Conservation (phyloP, 37 sponge, comb jelly and placozoan species). For the Hormiphora californensis region DNA sequence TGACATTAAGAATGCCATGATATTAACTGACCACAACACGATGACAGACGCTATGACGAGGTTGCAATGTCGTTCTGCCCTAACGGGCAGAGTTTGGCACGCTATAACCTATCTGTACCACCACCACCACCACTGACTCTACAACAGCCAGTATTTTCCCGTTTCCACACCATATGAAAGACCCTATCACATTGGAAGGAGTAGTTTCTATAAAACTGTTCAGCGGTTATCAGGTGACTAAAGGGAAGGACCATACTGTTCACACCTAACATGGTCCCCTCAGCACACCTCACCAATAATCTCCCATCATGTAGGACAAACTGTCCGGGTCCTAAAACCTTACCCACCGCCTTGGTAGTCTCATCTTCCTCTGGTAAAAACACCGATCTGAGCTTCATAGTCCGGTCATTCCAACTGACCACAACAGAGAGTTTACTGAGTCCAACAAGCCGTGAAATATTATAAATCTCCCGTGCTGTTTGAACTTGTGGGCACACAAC, state of each 20-base stretch:
- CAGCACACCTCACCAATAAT: not conserved
- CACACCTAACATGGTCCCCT: not conserved
- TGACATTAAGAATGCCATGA: too few species aligned
- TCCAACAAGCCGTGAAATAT: constrained; percentile 3
- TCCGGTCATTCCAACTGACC: not conserved
- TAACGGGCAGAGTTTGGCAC: too few species aligned
- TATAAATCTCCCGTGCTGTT: not conserved
- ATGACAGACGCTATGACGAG: too few species aligned
- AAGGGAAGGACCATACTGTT: not conserved
- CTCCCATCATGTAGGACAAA: not conserved
- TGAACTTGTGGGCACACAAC: constrained; percentile 1
- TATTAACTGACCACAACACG: too few species aligned
- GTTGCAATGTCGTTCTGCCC: too few species aligned
- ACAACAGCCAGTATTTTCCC: too few species aligned
- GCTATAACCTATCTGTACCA: too few species aligned
- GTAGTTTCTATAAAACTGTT: not conserved
- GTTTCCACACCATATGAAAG: not conserved
- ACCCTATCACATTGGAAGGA: not conserved
- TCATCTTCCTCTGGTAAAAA: not conserved
- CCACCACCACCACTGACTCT: too few species aligned
- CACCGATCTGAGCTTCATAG: not conserved
- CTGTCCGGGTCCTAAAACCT: not conserved
- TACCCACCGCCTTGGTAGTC: too few species aligned
- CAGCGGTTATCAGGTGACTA: not conserved
- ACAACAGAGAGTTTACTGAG: not conserved